Evolutionary conservation across 64 coral and sea anemone species (phyloP).

Genomic region (Actinia tenebrosa): DNA sequence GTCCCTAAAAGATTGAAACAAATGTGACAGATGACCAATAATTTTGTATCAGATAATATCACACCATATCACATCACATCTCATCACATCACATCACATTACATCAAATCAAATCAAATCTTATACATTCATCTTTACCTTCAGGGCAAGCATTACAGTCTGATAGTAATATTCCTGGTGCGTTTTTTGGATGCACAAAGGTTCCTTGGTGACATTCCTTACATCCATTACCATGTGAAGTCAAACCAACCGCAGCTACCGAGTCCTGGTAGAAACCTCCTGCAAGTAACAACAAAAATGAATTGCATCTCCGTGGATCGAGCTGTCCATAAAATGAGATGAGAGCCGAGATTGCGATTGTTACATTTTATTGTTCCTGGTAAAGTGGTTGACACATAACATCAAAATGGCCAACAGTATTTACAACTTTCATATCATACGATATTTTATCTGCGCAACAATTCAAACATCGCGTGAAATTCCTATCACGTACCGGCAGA

Average conservation of each 20-base stretch:
- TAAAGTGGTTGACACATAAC: no score
- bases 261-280: constrained; percentile 34
- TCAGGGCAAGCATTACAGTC: constrained; percentile 27
- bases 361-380: no score
- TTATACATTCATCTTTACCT: neutral
- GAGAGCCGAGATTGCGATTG: no score
- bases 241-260: constrained; percentile 24
- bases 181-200: constrained; percentile 15
- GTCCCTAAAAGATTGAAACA: constrained; percentile 22
- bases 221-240: constrained; percentile 20
- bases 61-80: neutral
- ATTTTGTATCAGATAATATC: neutral
- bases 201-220: constrained; percentile 3
- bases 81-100: neutral
- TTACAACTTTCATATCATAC: no score
- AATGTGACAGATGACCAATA: neutral
- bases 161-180: constrained; percentile 6
- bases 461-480: no score
- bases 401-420: no score
- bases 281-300: neutral
- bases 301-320: no score
- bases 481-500: no score
- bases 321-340: no score
- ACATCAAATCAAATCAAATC: no score
- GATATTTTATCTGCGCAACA: no score